Base-by-base conservation (phyloP, 1,140 invertebrate genomes). In the Popillia japonica region DNA sequence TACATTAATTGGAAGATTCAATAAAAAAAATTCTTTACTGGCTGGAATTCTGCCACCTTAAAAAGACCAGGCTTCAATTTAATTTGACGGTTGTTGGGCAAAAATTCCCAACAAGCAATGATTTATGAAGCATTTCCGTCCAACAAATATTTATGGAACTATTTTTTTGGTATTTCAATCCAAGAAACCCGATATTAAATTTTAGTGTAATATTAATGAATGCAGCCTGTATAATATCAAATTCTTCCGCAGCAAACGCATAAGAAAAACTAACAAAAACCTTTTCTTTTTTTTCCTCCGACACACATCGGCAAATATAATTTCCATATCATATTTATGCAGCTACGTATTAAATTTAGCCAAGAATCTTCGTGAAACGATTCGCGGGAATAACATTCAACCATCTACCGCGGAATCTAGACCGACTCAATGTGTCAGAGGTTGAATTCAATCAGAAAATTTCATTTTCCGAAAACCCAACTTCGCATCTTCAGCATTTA, bases 291-390 rank as follows among this genome's bases (percentile, higher is more conserved):
- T 14, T 48, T 48, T 48, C 17, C 17, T 48, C 44, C 11, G 11
- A n/a, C 17, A 48, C 17, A 48, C 17, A 14, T n/a, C 11, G 11
- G 4, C 44, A 48, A 48, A 48, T 48, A 48, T 48, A 48, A 48
- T 48, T 48, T 48, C 44, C 44, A 48, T 48, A 48, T 48, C 44
- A 48, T 48, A 48, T 48, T 48, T 48, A 48, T 48, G 11, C 44
- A 48, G 44, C 44, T 48, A 4, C 44, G 17, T n/a, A 48, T 48
- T 48, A 48, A 48, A n/a, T 48, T n/a, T 48, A 48, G 11, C 44
- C 44, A 10, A n/a, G 44, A n/a, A 48, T 10, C 44, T 48, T 48
- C 44, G 17, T 48, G 17, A 48, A 48, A n/a, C n/a, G n/a, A n/a
- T n/a, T n/a, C n/a, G n/a, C n/a, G 11, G 17, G 44, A 48, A 8